Conservation (phyloP, 2,113 vertebrate species). For the Hoplias malabaricus region DNA sequence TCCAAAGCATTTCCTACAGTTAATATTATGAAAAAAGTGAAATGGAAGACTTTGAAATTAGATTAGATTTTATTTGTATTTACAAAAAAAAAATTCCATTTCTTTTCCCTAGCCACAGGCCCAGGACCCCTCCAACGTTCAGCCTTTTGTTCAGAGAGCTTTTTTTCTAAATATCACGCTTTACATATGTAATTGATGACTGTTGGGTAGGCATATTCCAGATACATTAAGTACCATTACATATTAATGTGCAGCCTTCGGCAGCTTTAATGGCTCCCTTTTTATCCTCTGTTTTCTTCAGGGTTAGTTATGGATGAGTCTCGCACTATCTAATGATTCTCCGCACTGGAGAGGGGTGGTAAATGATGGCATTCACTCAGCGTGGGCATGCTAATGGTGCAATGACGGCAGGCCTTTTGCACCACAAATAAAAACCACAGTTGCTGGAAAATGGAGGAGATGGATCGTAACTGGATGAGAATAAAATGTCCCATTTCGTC, state of each 20-base stretch:
- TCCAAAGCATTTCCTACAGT: too few relatives aligned
- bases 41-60: too few relatives aligned
- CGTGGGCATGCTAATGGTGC: background rate
- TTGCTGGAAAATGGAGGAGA: background rate
- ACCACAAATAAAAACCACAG: conserved; percentile 11
- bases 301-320: conserved; percentile 62
- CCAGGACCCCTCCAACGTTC: conserved; percentile 2
- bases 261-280: conserved; percentile 57
- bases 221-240: conserved; percentile 66
- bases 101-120: too few relatives aligned
- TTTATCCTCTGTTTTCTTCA: conserved; percentile 60
- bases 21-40: too few relatives aligned
- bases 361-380: background rate
- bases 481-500: background rate
- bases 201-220: conserved; percentile 58
- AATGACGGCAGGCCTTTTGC: background rate
- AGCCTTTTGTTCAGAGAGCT: conserved; percentile 47
- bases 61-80: too few relatives aligned
- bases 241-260: conserved; percentile 57
- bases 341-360: conserved; percentile 38
- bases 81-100: too few relatives aligned
- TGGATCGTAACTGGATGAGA: background rate
- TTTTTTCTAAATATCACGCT: conserved; percentile 39
- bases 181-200: conserved; percentile 52
- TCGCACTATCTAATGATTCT: conserved; percentile 65